A percentile compares a stretch with the other conserved stretches of the same genome.
Evolutionary conservation across 1,140 invertebrate genomes (phyloP).

Genomic region (Lucilia cuprina): DNA sequence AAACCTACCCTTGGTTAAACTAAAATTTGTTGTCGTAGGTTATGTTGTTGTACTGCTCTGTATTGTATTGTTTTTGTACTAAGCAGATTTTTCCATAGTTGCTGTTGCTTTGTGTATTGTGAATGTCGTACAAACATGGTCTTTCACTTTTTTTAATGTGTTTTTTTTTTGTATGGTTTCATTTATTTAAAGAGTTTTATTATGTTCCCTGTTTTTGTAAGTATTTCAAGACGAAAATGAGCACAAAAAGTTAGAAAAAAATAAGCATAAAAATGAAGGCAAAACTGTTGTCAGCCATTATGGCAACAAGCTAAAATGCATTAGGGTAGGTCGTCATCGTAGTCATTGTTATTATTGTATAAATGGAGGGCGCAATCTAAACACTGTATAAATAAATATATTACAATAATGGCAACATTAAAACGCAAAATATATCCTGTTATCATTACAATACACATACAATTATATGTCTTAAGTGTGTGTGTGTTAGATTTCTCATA

Average conservation of each 20-base stretch:
- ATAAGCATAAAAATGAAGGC: conserved; percentile 17
- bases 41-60: conserved; percentile 34
- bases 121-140: background rate
- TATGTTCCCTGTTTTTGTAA: conserved; percentile 22
- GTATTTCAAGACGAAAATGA: background rate
- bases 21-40: conserved; percentile 41
- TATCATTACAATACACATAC: background rate
- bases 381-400: background rate
- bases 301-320: conserved; percentile 34
- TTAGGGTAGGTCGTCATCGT: conserved; percentile 24
- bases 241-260: conserved; percentile 5
- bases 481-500: background rate
- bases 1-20: conserved; percentile 39
- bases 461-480: background rate
- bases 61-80: conserved; percentile 31
- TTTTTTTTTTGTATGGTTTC: conserved; percentile 33
- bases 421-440: conserved; percentile 11
- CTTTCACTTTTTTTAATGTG: background rate
- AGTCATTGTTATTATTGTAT: no score
- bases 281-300: conserved; percentile 23
- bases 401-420: conserved; percentile 14
- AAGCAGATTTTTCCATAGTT: background rate
- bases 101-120: no score
- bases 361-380: conserved; percentile 4
- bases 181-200: conserved; percentile 34